A percentile compares a stretch with the other conserved stretches of the same genome.
phyloP scores from a whole-genome alignment of 2,113 vertebrate genomes.

The Corapipo altera region DNA sequence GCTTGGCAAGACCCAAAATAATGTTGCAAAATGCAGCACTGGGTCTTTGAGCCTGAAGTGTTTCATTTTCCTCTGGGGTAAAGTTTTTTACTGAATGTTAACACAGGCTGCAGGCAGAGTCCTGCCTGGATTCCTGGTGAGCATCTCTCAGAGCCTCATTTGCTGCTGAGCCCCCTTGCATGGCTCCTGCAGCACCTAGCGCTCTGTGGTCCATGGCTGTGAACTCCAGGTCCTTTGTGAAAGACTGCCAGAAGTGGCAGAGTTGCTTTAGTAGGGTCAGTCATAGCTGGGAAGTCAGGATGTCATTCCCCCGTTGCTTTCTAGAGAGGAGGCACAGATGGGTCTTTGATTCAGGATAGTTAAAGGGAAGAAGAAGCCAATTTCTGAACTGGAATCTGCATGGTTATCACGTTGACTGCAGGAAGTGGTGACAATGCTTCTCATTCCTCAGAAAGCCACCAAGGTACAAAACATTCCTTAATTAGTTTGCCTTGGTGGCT shows the following conservation, averaged over 20 bases:
- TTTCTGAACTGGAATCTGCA: not conserved
- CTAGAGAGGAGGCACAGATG: not conserved
- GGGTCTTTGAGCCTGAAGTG: not conserved
- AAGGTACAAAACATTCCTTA: not conserved
- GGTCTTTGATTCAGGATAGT: not conserved
- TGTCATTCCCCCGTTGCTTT: not conserved
- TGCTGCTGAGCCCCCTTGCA: not conserved
- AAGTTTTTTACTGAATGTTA: not conserved
- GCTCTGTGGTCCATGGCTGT: not conserved
- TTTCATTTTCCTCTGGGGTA: not conserved
- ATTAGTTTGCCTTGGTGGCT: not conserved
- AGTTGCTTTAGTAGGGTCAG: not conserved
- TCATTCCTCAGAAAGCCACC: not conserved
- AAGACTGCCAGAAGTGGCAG: not conserved
- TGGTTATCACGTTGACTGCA: not conserved
- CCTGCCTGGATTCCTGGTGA: not conserved
- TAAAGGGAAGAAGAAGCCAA: not conserved
- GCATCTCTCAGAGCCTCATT: not conserved
- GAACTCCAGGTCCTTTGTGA: not conserved
- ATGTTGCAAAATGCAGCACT: not conserved
- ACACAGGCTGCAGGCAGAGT: not conserved
- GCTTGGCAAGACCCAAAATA: not conserved
- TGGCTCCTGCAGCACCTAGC: not conserved
- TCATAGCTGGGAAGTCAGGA: not conserved
- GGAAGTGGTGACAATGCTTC: not conserved